Base-by-base conservation (phyloP, 1,140 invertebrate species). In the Portunus trituberculatus region DNA sequence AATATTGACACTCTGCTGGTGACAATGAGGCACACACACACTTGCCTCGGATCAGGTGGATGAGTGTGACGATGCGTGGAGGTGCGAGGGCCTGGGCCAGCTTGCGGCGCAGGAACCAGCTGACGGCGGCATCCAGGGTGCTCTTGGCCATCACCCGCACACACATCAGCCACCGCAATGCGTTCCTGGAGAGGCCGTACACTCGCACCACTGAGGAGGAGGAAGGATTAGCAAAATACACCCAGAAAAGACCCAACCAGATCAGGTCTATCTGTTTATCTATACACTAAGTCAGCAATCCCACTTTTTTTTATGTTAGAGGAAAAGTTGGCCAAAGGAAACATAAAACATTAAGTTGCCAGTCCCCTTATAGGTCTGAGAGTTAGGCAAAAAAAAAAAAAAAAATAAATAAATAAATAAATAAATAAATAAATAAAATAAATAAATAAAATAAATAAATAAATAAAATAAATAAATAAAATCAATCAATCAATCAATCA, bases 11-110 rank as follows among this genome's bases (percentile, higher is more conserved):
- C 52, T 59, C 10, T 59, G 14, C 16, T 59, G 16, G 2, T 10
- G 52, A 1, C 12, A 14, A 4, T 59, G 3, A 59, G 12, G 52
- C 10, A 2, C 16, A 88, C 16, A 88, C 31, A 88, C 31, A 93
- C 96, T 88, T 90, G 96, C 96, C 91, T 95, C 96, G 84, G 87
- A 96, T 94, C 39, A 96, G 93, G 29, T 96, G 95, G 25, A 96
- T 96, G 46, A 96, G 91, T 52, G 95, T 96, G n/a, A 96, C 95
- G 20, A 96, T 93, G 6, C 93, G 94, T 12, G 91, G 96, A 0
- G 96, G 93, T 0, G 93, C 94, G 46, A 96, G 95, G n/a, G 94
- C 93, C 28, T 92, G 31, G 46, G 90, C 29, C 39, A 96, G 87
- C 76, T 96, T 96, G 76, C 95, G 92, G 20, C 96, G 76, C 76